These are phyloP conservation scores for Spodoptera frugiperda DNA, from an alignment of 1,140 invertebrate species.

Conservation along the genomic window DNA sequence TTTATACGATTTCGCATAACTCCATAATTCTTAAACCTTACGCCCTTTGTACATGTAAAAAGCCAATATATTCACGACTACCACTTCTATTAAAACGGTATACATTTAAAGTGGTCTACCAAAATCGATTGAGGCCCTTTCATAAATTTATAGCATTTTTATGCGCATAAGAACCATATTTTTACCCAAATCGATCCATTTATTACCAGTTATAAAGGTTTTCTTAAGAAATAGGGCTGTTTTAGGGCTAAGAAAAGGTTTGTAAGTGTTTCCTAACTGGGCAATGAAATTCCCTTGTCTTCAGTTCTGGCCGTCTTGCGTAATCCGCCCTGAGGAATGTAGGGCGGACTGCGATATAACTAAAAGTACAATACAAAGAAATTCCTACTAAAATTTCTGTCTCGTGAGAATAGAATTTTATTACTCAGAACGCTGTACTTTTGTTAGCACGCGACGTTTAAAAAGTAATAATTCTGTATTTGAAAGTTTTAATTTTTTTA, in stretches of 20 bases:
- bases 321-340: conserved; percentile 10
- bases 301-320: neutral
- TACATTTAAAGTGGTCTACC: neutral
- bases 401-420: neutral
- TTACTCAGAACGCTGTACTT: neutral
- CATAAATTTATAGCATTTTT: conserved; percentile 22
- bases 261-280: neutral
- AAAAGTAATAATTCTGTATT: neutral
- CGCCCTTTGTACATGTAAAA: neutral
- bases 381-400: neutral
- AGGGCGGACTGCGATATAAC: neutral
- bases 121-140: conserved; percentile 10
- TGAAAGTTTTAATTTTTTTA: neutral
- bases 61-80: neutral
- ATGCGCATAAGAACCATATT: neutral
- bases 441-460: neutral
- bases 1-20: neutral
- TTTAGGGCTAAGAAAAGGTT: neutral
- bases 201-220: too few species aligned
- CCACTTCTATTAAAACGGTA: neutral
- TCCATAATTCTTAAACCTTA: neutral
- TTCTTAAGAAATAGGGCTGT: too few species aligned
- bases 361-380: neutral
- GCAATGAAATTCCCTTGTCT: conserved; percentile 12
- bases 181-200: neutral